These are phyloP conservation scores for Hirudinaria manillensis DNA, from an alignment of 2,888 invertebrate genomes.

Conservation along the genomic window DNA sequence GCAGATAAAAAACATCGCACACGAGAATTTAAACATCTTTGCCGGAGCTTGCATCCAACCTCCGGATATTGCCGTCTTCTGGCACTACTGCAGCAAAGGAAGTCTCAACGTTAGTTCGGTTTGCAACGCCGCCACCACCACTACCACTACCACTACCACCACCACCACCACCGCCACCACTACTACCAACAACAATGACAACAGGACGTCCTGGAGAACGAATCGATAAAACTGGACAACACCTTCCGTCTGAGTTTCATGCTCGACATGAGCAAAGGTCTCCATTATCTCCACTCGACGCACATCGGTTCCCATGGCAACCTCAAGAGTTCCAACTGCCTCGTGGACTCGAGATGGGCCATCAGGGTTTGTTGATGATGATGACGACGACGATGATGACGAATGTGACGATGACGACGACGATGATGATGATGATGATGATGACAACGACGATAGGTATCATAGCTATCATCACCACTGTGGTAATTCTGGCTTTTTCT, in stretches of 20 bases:
- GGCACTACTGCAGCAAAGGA: constrained; percentile 75
- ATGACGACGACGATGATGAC: constrained; percentile 13
- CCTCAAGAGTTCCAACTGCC: constrained; percentile 50
- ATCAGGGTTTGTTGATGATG: constrained; percentile 34
- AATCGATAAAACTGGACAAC: constrained; percentile 49
- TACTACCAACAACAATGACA: background rate
- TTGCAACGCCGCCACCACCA: background rate
- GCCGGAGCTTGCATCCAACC: constrained; percentile 77
- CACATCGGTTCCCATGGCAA: constrained; percentile 49
- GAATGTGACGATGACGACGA: background rate
- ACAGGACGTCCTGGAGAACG: constrained; percentile 49
- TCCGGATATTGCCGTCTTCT: constrained; percentile 69
- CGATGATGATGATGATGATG: too few relatives aligned
- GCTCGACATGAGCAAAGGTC: constrained; percentile 50
- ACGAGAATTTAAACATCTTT: constrained; percentile 77
- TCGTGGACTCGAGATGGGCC: constrained; percentile 51
- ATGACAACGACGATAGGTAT: too few relatives aligned
- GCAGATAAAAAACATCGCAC: constrained; percentile 76
- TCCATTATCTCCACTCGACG: constrained; percentile 49
- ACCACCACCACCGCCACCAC: background rate
- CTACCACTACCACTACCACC: background rate
- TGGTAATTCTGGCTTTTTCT: background rate
- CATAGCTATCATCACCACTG: too few relatives aligned
- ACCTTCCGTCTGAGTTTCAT: constrained; percentile 50
- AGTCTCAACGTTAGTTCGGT: constrained; percentile 58